These are phyloP conservation scores for Euwallacea similis DNA, from an alignment of 1,140 invertebrate genomes.

Conservation along the genomic window DNA sequence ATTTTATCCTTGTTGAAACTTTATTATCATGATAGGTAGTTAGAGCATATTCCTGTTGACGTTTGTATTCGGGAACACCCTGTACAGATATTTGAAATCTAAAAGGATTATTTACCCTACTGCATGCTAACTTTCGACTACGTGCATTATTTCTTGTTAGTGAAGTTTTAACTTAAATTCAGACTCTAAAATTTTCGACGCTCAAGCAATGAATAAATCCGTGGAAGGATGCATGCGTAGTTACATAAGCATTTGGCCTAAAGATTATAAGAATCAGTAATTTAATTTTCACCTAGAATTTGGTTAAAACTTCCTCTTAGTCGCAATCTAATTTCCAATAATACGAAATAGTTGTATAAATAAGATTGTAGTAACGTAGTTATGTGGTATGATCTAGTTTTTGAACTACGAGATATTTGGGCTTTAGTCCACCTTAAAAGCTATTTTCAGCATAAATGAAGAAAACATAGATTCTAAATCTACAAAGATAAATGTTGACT, in stretches of 20 bases:
- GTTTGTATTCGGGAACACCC: constrained; percentile 9
- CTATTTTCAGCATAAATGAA: constrained; percentile 18
- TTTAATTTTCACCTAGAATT: not conserved
- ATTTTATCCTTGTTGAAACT: constrained; percentile 10
- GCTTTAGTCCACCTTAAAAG: constrained; percentile 17
- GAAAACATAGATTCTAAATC: constrained; percentile 11
- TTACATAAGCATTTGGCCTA: no score
- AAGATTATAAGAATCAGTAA: not conserved
- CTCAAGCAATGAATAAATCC: no score
- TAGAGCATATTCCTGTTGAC: constrained; percentile 3
- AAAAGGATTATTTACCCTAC: no score
- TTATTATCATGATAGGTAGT: not conserved
- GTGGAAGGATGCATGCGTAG: no score
- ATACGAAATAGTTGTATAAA: constrained; percentile 12
- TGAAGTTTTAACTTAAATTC: no score
- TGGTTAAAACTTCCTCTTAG: not conserved
- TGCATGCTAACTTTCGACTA: no score
- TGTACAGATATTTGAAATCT: not conserved
- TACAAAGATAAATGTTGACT: constrained; percentile 1
- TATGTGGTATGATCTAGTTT: constrained; percentile 20
- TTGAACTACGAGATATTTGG: constrained; percentile 5
- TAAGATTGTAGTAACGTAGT: constrained; percentile 13
- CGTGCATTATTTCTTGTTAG: no score
- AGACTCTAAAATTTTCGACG: no score
- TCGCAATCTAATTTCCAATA: not conserved